Conservation (phyloP, 2,888 invertebrate genomes). For the Leucophora obtusa region DNA sequence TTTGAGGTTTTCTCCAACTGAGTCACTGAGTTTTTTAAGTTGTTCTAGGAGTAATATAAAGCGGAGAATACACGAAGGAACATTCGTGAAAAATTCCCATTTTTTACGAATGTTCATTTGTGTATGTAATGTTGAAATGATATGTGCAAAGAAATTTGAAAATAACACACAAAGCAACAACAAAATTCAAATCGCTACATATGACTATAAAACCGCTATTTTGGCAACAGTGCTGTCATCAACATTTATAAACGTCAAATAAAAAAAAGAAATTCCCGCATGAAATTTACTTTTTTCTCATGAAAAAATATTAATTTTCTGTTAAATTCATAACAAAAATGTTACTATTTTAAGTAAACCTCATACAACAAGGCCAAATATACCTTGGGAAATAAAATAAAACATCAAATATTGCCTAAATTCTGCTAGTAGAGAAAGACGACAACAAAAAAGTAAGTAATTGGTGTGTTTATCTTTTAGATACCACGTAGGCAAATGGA, state of each 20-base stretch:
- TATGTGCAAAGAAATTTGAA: too few species aligned
- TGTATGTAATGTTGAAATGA: too few species aligned
- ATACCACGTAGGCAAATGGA: slow-evolving; percentile 76
- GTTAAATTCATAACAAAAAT: slow-evolving; percentile 34
- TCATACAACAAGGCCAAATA: slow-evolving; percentile 3
- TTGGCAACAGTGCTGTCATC: slow-evolving; percentile 6
- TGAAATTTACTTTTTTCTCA: slow-evolving; percentile 26
- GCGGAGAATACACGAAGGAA: too few species aligned
- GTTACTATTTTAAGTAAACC: slow-evolving; percentile 35
- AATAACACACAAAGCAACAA: too few species aligned
- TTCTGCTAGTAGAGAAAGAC: slow-evolving; percentile 1
- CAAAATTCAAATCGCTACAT: too few species aligned
- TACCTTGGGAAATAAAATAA: slow-evolving; percentile 11
- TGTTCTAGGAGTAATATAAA: too few species aligned
- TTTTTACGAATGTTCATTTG: too few species aligned
- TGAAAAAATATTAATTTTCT: slow-evolving; percentile 34
- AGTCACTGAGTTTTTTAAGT: too few species aligned
- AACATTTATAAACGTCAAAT: slow-evolving; percentile 47
- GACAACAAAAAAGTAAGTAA: slow-evolving; percentile 16
- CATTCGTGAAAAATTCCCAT: too few species aligned
- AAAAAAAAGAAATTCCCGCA: slow-evolving; percentile 22
- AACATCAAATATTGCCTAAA: slow-evolving; percentile 23
- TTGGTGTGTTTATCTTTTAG: too few species aligned
- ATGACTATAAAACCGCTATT: too few species aligned
- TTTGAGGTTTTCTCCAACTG: too few species aligned